A percentile compares a stretch with the other conserved stretches of the same genome.
Evolutionary conservation across 2,888 invertebrate genomes (phyloP).

Genomic region (Papilio protenor): DNA sequence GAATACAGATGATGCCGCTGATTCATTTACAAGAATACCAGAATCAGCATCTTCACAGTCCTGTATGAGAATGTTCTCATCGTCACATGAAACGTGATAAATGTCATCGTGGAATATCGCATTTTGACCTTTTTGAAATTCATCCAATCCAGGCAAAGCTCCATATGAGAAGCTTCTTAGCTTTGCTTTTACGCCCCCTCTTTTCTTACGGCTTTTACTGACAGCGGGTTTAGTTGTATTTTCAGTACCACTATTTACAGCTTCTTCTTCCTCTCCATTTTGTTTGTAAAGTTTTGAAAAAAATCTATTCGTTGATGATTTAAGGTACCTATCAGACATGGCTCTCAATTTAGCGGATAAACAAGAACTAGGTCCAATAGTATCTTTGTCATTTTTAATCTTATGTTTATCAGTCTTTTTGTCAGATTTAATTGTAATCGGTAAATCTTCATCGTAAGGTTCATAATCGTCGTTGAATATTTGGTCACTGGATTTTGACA

Average conservation of each 20-base stretch:
- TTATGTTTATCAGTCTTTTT: slow-evolving; percentile 82
- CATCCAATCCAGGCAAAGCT: slow-evolving; percentile 88
- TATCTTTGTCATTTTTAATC: slow-evolving; percentile 75
- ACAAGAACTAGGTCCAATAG: slow-evolving; percentile 84
- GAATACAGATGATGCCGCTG: slow-evolving; percentile 87
- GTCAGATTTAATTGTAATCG: slow-evolving; percentile 66
- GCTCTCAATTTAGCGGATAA: slow-evolving; percentile 88
- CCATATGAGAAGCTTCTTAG: slow-evolving; percentile 90
- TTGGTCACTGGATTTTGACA: slow-evolving; percentile 83
- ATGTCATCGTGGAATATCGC: slow-evolving; percentile 86
- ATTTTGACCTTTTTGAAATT: slow-evolving; percentile 85
- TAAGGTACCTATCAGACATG: slow-evolving; percentile 89
- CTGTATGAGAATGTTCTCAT: slow-evolving; percentile 83
- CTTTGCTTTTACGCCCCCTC: slow-evolving; percentile 79
- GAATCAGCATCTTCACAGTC: slow-evolving; percentile 90
- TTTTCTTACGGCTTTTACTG: slow-evolving; percentile 72
- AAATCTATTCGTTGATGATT: slow-evolving; percentile 87
- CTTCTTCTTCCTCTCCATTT: slow-evolving; percentile 68
- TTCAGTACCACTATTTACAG: slow-evolving; percentile 60
- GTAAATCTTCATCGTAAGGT: slow-evolving; percentile 63
- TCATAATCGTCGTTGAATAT: slow-evolving; percentile 82
- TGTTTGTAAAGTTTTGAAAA: slow-evolving; percentile 87
- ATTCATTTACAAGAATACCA: slow-evolving; percentile 90
- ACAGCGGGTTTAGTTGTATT: slow-evolving; percentile 66
- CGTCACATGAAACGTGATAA: slow-evolving; percentile 78